Evolutionary conservation across 2,797 vertebrate genomes (phyloP), one percentile per base, ranked within the genome.

Genomic region (Cossypha niveicapilla): DNA sequence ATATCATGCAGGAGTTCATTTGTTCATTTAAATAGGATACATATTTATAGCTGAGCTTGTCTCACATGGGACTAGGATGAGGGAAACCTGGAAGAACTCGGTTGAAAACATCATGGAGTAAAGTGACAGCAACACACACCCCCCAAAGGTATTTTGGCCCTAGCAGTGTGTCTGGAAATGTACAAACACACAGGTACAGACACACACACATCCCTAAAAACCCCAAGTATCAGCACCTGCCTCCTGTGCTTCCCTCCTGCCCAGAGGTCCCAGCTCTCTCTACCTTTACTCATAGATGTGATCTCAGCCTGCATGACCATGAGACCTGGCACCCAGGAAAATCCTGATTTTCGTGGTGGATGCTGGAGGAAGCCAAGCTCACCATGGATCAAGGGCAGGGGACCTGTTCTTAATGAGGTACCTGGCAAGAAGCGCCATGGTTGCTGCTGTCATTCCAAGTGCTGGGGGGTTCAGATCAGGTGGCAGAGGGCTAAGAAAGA

Each of bases 1-100:
- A 32, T 73, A 90, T 51, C 96, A 94, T 88, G 95, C 96, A 92
- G 86, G 83, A 91, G 77, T 85, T 90, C 12, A 58, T 65, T 81
- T 72, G 67, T 18, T 91, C 39, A 23, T 51, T 86, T 84, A 25
- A 73, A 79, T 18, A 88, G 25, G 66, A 84, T 81, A 86, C 19
- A 35, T 54, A 73, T 67, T 81, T 79, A 78, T 56, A 94, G 93
- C 90, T 76, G 83, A 94, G 68, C 90, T 89, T 60, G 0, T 47
- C 77, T 86, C 3, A 1, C 73, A 18, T 35, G 0, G 0, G 75
- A 57, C 18, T 45, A 47, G 42, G 65, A 71, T 23, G 62, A 78
- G 67, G 74, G 74, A 82, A 86, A 70, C 34, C 50, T 87, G 86
- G 93, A 92, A 95, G 85, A 95, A 92, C 81, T 85, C 68, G 18